A percentile compares a stretch with the other conserved stretches of the same genome.
These are phyloP conservation scores for Hyphantria cunea DNA, from an alignment of 1,140 invertebrate genomes.

Conservation along the genomic window DNA sequence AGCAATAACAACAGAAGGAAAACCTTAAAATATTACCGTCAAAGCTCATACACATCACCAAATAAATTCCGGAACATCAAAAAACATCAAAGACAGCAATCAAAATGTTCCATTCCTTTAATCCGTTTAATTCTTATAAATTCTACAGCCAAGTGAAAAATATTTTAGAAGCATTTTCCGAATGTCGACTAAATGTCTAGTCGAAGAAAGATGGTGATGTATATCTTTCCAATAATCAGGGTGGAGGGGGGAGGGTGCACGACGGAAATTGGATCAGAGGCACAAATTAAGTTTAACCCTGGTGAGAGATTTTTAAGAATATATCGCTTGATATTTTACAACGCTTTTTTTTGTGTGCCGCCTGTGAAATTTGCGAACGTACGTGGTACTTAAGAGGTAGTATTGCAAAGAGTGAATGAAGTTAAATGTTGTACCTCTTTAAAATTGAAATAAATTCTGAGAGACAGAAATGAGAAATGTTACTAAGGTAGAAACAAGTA, in stretches of 20 bases:
- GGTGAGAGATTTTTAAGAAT: conserved; percentile 49
- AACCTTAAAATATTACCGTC: no score
- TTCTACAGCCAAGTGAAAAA: conserved; percentile 21
- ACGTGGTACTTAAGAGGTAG: no score
- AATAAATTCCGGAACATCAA: conserved; percentile 1
- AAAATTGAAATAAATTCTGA: no score
- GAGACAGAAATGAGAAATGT: no score
- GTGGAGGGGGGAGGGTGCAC: conserved; percentile 28
- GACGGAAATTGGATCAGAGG: conserved; percentile 56
- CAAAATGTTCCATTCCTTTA: conserved; percentile 10
- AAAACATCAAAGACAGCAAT: conserved; percentile 16
- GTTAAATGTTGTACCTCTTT: no score
- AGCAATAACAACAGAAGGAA: no score
- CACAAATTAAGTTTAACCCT: conserved; percentile 59
- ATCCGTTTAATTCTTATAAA: conserved; percentile 16
- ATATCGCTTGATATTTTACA: conserved; percentile 34
- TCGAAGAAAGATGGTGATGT: conserved; percentile 41
- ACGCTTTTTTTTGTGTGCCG: conserved; percentile 15
- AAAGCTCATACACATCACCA: neutral
- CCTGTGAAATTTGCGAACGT: conserved; percentile 10
- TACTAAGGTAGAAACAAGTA: no score
- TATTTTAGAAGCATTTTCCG: conserved; percentile 20
- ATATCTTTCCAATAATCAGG: conserved; percentile 50
- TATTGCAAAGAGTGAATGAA: no score
- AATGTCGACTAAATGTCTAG: conserved; percentile 17